Base-by-base conservation (phyloP, 2,113 vertebrate genomes). In the Pimephales promelas region DNA sequence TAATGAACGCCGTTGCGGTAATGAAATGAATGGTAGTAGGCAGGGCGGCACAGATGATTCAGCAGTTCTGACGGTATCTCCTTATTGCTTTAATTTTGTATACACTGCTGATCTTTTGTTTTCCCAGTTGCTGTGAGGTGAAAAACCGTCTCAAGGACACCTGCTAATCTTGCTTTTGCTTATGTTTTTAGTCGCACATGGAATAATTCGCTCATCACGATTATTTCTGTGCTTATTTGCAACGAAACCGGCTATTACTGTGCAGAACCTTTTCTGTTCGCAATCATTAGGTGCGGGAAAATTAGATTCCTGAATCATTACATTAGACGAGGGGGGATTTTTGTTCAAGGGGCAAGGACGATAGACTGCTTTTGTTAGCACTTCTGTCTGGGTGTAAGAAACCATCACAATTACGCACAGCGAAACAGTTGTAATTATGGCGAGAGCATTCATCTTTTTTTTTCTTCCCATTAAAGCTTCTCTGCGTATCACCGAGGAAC, bases 341-440 rank as follows among this genome's bases (percentile, higher is more conserved):
- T 75, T 87, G 68, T 87, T 84, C 71, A 81, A 84, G 78, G 80
- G 61, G 87, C 83, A 83, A 83, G 76, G 85, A 86, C 77, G 84
- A 85, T 82, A 75, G 73, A 76, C 49, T 64, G 81, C 74, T 86
- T 87, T 86, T 85, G 82, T 87, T 87, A 83, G 84, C 73, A 49
- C 70, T 84, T 86, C 68, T 71, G 74, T 84, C 81, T 34, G n/a
- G 31, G 68, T 59, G 73, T 79, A 75, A 70, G 74, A 74, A 86
- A 79, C 82, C 57, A 84, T 87, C 72, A 85, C 86, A 75, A 82
- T 89, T 85, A 84, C 61, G 59, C 26, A 56, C 52, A 40, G 49
- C 22, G 36, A 86, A 89, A 86, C 68, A 45, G 66, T 84, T 83
- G 83, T 89, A 86, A 87, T 89, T 86, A 89, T 87, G 79, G 82